A percentile compares a stretch with the other conserved stretches of the same genome.
Conservation (phyloP, 2,888 invertebrate species). For the Atethmia centrago region DNA sequence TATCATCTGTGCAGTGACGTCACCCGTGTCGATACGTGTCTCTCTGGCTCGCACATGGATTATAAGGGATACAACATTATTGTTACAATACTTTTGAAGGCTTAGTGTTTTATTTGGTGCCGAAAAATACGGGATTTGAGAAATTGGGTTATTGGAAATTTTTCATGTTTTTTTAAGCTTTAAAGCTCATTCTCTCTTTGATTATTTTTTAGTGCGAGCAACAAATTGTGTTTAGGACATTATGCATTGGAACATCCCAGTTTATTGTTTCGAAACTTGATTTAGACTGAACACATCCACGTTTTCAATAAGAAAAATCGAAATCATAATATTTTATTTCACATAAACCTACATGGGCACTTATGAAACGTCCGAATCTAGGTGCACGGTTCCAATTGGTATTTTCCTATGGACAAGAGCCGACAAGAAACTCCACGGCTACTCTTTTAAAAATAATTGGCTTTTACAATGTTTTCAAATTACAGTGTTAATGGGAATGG, state of each 20-base stretch:
- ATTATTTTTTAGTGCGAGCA: background rate
- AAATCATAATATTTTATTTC: too few species aligned
- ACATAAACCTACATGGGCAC: too few species aligned
- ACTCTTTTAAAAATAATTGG: too few species aligned
- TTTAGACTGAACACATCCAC: background rate
- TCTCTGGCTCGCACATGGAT: slow-evolving; percentile 30
- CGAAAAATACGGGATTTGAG: slow-evolving; percentile 29
- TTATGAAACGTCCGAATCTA: too few species aligned
- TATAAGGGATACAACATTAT: slow-evolving; percentile 18
- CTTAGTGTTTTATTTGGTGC: slow-evolving; percentile 32
- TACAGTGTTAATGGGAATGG: too few species aligned
- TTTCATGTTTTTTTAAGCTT: background rate
- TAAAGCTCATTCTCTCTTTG: accelerated
- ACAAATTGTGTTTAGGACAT: background rate
- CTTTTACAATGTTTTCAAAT: too few species aligned
- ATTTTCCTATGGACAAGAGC: too few species aligned
- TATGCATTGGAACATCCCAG: background rate
- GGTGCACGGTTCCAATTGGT: too few species aligned
- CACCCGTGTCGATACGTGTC: slow-evolving; percentile 30
- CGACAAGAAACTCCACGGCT: too few species aligned
- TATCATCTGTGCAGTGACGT: slow-evolving; percentile 48
- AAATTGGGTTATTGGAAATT: slow-evolving; percentile 10
- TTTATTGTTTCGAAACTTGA: background rate
- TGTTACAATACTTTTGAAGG: slow-evolving; percentile 55
- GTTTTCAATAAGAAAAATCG: background rate